Evolutionary conservation across 1,140 invertebrate species (phyloP), one percentile per base, ranked within the genome.

Genomic region (Caenorhabditis tropicalis): DNA sequence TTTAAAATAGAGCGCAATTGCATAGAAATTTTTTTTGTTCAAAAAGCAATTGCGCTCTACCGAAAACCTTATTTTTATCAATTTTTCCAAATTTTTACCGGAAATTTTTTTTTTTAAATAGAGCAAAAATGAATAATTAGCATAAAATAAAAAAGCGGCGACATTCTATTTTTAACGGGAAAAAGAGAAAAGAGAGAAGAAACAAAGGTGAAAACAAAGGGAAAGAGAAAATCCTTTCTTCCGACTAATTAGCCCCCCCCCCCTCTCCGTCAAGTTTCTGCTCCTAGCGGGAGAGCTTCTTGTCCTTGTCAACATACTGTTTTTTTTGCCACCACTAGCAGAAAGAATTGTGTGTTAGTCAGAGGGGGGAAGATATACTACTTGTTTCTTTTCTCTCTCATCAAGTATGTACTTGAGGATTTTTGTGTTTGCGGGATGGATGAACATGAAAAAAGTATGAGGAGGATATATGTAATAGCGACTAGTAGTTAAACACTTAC

Each of bases 351-450:
- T 16, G 43, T 16, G 19, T 16, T 21, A 21, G 49, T n/a, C 19
- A n/a, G n/a, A 51, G n/a, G 21, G 2, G n/a, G n/a, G 21, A 27
- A 24, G n/a, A 56, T 7, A 27, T 56, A 56, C 53, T 56, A 56
- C 65, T 74, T n/a, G 65, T 74, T 74, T 33, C n/a, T n/a, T n/a
- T n/a, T n/a, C n/a, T n/a, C n/a, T n/a, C n/a, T n/a, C 65, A 74
- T 74, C 19, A 74, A 74, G 65, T 74, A 74, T 43, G 65, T 74
- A 74, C 65, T 74, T 74, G 65, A 74, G 19, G 36, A 36, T 36
- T 21, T n/a, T 39, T 43, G 3, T 10, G 65, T n/a, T 43, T 74
- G 36, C 7, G 24, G 10, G 7, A 24, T 6, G 29, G 9, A 56
- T 16, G 31, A 65, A 36, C 3, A 65, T 19, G 9, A 36, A 12